These are phyloP conservation scores for Epinephelus coioides DNA, from an alignment of 2,797 vertebrate species.

Conservation along the genomic window DNA sequence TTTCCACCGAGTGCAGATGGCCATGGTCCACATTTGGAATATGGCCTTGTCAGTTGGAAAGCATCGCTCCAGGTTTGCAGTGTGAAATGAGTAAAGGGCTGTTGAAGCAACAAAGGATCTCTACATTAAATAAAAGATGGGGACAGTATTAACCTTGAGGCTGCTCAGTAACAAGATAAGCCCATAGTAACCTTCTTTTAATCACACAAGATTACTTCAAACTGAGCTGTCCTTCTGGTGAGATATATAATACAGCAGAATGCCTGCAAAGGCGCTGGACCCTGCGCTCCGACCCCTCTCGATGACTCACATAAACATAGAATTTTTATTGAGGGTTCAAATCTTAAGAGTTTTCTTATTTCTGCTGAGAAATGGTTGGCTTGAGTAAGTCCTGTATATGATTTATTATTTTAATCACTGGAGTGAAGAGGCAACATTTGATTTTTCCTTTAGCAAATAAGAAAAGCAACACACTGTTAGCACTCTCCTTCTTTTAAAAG, in stretches of 20 bases:
- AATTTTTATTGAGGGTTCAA: neutral
- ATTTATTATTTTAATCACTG: neutral
- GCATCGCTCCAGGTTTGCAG: constrained; percentile 56
- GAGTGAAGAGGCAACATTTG: neutral
- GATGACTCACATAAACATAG: neutral
- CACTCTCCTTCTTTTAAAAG: neutral
- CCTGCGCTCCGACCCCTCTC: constrained; percentile 20
- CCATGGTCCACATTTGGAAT: constrained; percentile 62
- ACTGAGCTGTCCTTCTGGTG: neutral
- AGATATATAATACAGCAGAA: neutral
- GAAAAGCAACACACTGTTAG: neutral
- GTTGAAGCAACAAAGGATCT: constrained; percentile 58
- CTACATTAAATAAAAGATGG: constrained; percentile 64
- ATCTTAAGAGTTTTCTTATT: neutral
- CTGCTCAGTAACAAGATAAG: constrained; percentile 42
- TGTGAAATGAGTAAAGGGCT: constrained; percentile 56
- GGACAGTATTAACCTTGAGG: constrained; percentile 62
- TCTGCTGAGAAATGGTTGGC: neutral
- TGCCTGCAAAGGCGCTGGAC: neutral
- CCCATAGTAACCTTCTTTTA: constrained; percentile 44
- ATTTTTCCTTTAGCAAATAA: neutral
- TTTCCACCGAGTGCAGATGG: constrained; percentile 59
- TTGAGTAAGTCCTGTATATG: neutral
- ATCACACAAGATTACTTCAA: constrained; percentile 25
- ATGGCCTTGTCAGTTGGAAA: constrained; percentile 72